phyloP scores from a whole-genome alignment of 64 coral and sea anemone species.

The Trachythela sp. region DNA sequence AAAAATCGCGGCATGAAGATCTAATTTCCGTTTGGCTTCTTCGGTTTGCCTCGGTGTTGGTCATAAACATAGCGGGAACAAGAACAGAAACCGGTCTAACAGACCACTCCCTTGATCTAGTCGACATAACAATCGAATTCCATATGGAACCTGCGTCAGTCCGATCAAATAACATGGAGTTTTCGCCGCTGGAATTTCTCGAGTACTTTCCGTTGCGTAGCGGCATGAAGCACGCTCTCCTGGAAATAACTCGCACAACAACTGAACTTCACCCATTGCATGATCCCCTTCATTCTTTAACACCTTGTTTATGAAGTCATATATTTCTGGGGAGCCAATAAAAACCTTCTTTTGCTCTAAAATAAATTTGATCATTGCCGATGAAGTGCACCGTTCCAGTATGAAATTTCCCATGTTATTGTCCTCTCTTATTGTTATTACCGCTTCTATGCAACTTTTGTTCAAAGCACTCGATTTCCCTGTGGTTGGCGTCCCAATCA shows the following conservation, averaged over 20 bases:
- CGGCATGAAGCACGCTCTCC: too few relatives aligned
- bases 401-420: neutral
- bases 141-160: too few relatives aligned
- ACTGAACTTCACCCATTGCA: neutral
- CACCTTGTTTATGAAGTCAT: neutral
- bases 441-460: neutral
- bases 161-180: too few relatives aligned
- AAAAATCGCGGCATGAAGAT: neutral
- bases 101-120: too few relatives aligned
- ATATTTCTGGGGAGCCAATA: neutral
- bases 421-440: neutral
- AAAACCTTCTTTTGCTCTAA: neutral
- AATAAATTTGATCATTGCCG: neutral
- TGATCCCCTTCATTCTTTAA: neutral
- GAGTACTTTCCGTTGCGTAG: too few relatives aligned
- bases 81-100: too few relatives aligned
- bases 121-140: too few relatives aligned
- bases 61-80: neutral
- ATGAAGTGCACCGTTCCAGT: neutral
- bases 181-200: too few relatives aligned
- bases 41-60: too few relatives aligned
- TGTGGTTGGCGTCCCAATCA: too few relatives aligned
- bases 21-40: neutral
- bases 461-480: neutral
- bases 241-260: too few relatives aligned